Conservation (phyloP, 2,888 invertebrate genomes). For the Andrena dorsata region DNA sequence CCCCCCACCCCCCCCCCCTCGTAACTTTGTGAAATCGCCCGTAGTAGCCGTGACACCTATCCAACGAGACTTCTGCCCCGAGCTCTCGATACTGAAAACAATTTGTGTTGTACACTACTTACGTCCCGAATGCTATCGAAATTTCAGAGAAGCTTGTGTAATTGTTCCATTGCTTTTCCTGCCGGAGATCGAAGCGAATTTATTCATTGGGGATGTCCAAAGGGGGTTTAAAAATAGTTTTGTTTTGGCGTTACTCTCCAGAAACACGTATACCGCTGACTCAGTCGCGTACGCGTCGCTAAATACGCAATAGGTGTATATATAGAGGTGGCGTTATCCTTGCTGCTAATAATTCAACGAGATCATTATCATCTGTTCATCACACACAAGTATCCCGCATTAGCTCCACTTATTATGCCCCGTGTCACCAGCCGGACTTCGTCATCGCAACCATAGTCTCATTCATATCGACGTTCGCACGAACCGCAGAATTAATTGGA, state of each 20-base stretch:
- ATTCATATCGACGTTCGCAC: background rate
- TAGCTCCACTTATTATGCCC: conserved; percentile 27
- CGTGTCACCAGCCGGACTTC: background rate
- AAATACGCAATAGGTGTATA: background rate
- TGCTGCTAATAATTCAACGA: conserved; percentile 35
- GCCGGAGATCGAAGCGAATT: no score
- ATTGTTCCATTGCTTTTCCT: background rate
- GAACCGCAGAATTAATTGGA: background rate
- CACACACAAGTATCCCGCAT: conserved; percentile 18
- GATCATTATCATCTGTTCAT: conserved; percentile 54
- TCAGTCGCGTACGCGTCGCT: background rate
- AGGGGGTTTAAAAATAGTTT: background rate
- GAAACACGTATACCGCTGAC: background rate
- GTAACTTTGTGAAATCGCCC: conserved; percentile 26
- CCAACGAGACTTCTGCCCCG: conserved; percentile 20
- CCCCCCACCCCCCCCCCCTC: background rate
- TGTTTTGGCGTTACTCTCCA: background rate
- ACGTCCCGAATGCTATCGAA: conserved; percentile 47
- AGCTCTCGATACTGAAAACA: conserved; percentile 2
- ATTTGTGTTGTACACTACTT: conserved; percentile 1
- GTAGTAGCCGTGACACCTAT: conserved; percentile 23
- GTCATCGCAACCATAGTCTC: background rate
- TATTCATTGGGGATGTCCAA: no score
- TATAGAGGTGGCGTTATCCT: conserved; percentile 28
- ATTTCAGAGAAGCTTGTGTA: conserved; percentile 11